Evolutionary conservation across 1,140 invertebrate species (phyloP), one percentile per base, ranked within the genome.

Genomic region (Hypothenemus hampei): DNA sequence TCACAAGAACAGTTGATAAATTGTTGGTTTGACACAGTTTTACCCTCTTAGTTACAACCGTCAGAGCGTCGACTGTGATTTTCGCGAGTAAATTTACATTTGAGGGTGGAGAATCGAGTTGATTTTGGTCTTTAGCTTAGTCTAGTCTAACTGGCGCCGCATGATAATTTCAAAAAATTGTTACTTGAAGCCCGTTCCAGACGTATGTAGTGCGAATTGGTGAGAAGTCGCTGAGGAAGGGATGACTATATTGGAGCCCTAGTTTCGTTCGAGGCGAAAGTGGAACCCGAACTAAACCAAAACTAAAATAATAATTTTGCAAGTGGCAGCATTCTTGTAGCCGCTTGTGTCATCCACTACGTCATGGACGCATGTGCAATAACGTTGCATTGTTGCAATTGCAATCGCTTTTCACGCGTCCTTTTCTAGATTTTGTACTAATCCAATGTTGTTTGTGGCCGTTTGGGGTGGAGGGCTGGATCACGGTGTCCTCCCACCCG

Each of bases 231-330:
- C 6, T 0, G 26, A n/a, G 26, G 26, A 29, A n/a, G 6, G 19
- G 15, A 20, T n/a, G 40, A 11, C 3, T 23, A 20, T 5, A 5
- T 23, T 20, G 15, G 4, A 16, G 18, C 20, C 18, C 15, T 18
- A n/a, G n/a, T n/a, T 31, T 24, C 41, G 51, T 19, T 37, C 51
- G 35, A 16, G 20, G 20, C 24, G 37, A 43, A 43, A 51, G 49
- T 35, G 41, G 22, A 26, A 51, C n/a, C 37, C 15, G 37, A 51
- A 51, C 49, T 49, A 49, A 49, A 49, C 47, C 29, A 51, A n/a
- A 66, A 57, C 62, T 59, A 66, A 68, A 63, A 63, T 57, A 63
- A 62, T 67, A 63, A 66, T 68, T 63, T 67, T 61, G 49, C 50
- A 59, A 59, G 59, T 60, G 52, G 51, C n/a, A 46, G 57, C 59